Conservation (phyloP, 2,797 vertebrate species). For the Glossophaga mutica region DNA sequence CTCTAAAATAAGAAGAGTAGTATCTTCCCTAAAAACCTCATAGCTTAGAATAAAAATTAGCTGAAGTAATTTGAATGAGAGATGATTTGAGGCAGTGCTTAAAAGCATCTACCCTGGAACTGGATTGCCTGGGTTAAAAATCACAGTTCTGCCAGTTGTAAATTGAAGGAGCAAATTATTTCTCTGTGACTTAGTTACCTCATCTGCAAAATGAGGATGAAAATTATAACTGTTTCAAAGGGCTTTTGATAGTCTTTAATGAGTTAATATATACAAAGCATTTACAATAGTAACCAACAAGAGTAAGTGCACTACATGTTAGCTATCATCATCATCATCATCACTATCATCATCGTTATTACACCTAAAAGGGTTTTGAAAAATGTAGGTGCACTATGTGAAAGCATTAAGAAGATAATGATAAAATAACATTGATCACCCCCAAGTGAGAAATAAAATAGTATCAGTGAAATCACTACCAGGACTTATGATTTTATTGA, state of each 20-base stretch:
- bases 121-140: neutral
- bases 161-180: neutral
- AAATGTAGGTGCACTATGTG: neutral
- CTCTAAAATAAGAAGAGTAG: neutral
- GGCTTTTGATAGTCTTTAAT: neutral
- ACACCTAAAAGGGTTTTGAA: neutral
- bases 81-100: neutral
- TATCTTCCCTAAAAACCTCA: neutral
- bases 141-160: neutral
- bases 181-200: neutral
- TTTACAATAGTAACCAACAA: neutral
- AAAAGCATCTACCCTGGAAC: neutral
- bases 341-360: neutral
- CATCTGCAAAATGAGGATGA: neutral
- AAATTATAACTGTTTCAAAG: neutral
- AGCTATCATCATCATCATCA: neutral
- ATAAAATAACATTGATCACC: neutral
- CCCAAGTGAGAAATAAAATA: neutral
- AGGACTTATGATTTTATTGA: neutral
- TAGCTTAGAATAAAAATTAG: neutral
- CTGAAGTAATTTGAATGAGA: neutral
- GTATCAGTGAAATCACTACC: neutral
- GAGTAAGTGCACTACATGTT: neutral
- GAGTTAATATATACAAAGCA: neutral
- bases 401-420: neutral